Percentiles rank a stretch among this genome's conserved stretches.
Conservation (phyloP, 1,140 invertebrate genomes). For the Anastrepha obliqua region DNA sequence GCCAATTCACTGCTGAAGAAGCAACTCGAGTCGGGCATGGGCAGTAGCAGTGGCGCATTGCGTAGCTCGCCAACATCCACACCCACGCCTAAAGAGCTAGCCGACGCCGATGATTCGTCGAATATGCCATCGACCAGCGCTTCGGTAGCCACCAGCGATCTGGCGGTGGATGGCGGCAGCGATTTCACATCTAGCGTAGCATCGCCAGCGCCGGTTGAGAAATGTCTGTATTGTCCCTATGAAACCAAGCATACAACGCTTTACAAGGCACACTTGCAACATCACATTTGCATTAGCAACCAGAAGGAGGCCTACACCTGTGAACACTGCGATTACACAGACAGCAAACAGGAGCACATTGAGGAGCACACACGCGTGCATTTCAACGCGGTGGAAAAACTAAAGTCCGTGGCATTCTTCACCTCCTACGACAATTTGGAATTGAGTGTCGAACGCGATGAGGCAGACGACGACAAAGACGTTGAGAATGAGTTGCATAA, state of each 20-base stretch:
- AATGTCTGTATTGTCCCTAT: conserved; percentile 77
- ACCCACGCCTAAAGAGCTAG: conserved; percentile 61
- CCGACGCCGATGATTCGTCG: conserved; percentile 49
- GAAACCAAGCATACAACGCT: conserved; percentile 63
- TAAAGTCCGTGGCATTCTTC: conserved; percentile 68
- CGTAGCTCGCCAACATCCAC: conserved; percentile 34
- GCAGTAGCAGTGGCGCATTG: background rate
- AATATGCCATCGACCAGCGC: conserved; percentile 66
- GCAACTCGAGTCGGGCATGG: conserved; percentile 65
- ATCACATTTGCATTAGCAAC: conserved; percentile 84
- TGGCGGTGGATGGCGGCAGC: conserved; percentile 62
- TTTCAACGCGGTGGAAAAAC: conserved; percentile 70
- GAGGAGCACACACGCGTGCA: conserved; percentile 69
- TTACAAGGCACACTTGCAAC: conserved; percentile 75
- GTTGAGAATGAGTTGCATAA: background rate
- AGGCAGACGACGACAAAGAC: background rate
- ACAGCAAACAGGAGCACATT: conserved; percentile 68
- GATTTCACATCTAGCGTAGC: conserved; percentile 65
- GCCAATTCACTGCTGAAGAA: conserved; percentile 69
- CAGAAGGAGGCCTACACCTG: conserved; percentile 84
- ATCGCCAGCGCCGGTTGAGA: conserved; percentile 81
- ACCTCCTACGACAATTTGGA: conserved; percentile 71
- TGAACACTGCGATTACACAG: conserved; percentile 88
- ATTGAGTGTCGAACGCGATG: conserved; percentile 64
- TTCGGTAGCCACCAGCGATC: conserved; percentile 68